A percentile compares a stretch with the other conserved stretches of the same genome.
Evolutionary conservation across 2,113 vertebrate species (phyloP).

Genomic region (Diglossa brunneiventris): DNA sequence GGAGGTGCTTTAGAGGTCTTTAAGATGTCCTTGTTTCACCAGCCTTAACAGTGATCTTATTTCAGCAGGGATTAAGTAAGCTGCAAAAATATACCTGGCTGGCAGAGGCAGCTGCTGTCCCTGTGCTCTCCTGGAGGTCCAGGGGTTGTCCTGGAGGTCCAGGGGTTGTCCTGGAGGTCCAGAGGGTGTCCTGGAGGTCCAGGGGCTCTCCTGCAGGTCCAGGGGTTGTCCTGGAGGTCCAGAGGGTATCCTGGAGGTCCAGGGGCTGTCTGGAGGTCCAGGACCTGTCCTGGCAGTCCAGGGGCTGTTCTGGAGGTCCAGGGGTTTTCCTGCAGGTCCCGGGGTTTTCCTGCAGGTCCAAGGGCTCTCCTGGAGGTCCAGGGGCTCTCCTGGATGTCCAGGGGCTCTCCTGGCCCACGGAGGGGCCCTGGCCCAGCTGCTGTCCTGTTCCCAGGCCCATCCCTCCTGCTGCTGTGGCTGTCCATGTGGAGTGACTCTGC

Average conservation of each 20-base stretch:
- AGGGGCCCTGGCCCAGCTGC: fast-evolving
- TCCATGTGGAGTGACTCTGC: neutral
- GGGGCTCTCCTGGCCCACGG: fast-evolving
- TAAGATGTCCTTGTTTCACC: slow-evolving; percentile 56
- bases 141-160: fast-evolving
- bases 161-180: neutral
- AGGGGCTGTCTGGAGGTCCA: neutral
- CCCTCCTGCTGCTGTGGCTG: neutral
- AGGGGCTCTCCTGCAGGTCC: fast-evolving
- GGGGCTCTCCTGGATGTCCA: neutral
- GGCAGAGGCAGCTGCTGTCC: neutral
- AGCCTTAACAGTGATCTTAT: slow-evolving; percentile 39
- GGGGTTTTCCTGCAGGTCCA: no score
- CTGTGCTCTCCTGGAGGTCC: neutral
- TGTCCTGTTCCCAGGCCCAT: fast-evolving
- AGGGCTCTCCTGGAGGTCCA: no score
- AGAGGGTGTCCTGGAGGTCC: neutral
- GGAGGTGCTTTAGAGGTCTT: slow-evolving; percentile 46
- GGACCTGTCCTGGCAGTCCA: no score
- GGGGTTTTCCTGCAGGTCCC: no score
- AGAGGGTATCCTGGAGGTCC: no score
- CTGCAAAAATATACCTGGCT: neutral
- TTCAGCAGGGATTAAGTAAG: slow-evolving; percentile 30
- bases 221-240: neutral
- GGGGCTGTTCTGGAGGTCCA: no score